Percentiles rank a stretch among this genome's conserved stretches.
These are phyloP conservation scores for Campylorhamphus procurvoides DNA, from an alignment of 2,113 vertebrate species.

Conservation along the genomic window DNA sequence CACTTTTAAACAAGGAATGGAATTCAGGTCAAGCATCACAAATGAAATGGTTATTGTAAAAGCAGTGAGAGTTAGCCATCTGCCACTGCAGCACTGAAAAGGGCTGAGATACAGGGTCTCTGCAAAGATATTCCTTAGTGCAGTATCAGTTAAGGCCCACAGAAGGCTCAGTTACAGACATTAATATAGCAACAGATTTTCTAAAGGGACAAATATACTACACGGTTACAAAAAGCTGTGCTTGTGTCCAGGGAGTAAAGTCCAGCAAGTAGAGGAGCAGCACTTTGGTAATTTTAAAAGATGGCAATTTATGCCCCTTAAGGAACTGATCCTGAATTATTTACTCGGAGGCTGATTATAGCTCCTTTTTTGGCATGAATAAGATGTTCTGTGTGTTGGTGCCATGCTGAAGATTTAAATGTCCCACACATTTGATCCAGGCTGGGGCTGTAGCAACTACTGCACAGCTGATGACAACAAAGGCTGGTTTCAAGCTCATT, in stretches of 20 bases:
- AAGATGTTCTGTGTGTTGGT: conserved; percentile 74
- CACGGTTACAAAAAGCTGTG: not conserved
- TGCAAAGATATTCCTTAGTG: not conserved
- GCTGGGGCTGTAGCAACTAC: conserved; percentile 68
- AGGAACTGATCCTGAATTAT: conserved; percentile 57
- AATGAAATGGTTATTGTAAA: conserved; percentile 70
- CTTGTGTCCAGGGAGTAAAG: not conserved
- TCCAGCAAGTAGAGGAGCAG: not conserved
- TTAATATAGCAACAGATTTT: not conserved
- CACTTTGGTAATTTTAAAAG: conserved; percentile 17
- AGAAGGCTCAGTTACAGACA: not conserved
- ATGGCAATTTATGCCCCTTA: not conserved
- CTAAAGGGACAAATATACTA: not conserved
- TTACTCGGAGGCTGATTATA: conserved; percentile 48
- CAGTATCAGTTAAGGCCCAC: not conserved
- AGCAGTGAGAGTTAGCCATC: conserved; percentile 69
- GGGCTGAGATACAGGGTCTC: conserved; percentile 15
- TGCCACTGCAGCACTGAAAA: conserved; percentile 59
- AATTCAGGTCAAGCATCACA: conserved; percentile 70
- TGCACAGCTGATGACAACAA: conserved; percentile 76
- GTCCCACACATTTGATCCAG: conserved; percentile 69
- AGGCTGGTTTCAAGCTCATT: conserved; percentile 75
- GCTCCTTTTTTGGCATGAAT: conserved; percentile 66
- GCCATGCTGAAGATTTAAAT: conserved; percentile 74
- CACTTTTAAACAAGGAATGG: conserved; percentile 64